Percentiles rank a stretch among this genome's conserved stretches.
Conservation (phyloP, 1,140 invertebrate species). For the Drosophila pectinifera region DNA sequence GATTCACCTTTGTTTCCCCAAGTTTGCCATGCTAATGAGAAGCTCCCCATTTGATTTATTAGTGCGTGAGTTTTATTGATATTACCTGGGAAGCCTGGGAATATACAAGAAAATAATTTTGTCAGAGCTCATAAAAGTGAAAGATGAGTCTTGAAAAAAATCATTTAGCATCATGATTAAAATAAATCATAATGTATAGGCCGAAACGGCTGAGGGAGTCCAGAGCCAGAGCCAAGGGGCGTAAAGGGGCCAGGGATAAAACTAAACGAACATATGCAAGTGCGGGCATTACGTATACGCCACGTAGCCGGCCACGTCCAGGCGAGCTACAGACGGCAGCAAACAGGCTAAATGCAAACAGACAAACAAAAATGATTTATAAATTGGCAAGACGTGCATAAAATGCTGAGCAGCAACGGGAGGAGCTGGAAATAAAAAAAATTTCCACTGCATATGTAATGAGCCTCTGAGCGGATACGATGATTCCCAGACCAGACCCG, state of each 20-base stretch:
- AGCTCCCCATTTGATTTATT: conserved; percentile 34
- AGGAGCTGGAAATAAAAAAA: conserved; percentile 46
- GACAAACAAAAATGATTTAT: conserved; percentile 83
- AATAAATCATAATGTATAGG: conserved; percentile 78
- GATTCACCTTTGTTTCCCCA: conserved; percentile 21
- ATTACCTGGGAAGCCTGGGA: conserved; percentile 41
- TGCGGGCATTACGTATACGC: conserved; percentile 72
- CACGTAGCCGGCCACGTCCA: conserved; percentile 69
- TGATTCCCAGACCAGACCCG: conserved; percentile 35
- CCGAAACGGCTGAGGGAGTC: background rate
- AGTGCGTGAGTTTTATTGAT: conserved; percentile 42
- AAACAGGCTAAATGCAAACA: conserved; percentile 78
- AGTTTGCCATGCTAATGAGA: conserved; percentile 29
- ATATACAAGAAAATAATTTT: conserved; percentile 67
- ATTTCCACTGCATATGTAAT: conserved; percentile 79
- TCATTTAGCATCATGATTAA: conserved; percentile 84
- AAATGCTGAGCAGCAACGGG: conserved; percentile 67
- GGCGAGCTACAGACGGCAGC: conserved; percentile 44
- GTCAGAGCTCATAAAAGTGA: conserved; percentile 64
- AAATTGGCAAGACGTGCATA: conserved; percentile 83
- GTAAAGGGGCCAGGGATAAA: conserved; percentile 19
- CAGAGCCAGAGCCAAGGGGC: background rate
- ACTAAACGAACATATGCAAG: conserved; percentile 48
- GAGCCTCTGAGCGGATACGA: conserved; percentile 52
- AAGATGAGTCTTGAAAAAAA: conserved; percentile 66